Conservation (phyloP, 2,113 vertebrate genomes). For the Pteropus alecto region DNA sequence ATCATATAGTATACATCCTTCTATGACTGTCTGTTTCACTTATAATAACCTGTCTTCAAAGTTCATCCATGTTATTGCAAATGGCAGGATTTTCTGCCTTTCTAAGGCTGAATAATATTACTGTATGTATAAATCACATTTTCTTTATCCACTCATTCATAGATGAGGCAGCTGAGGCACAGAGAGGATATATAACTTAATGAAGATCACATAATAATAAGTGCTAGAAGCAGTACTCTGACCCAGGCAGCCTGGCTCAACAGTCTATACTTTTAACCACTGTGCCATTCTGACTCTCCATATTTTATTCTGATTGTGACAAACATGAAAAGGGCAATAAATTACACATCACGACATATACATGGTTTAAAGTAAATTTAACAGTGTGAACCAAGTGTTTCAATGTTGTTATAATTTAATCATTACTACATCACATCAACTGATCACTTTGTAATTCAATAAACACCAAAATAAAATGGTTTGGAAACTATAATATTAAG, state of each 20-base stretch:
- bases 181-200: background rate
- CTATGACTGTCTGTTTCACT: background rate
- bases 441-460: background rate
- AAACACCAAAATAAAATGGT: slow-evolving; percentile 15
- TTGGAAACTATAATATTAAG: background rate
- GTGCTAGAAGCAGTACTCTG: background rate
- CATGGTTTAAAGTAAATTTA: slow-evolving; percentile 13
- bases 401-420: background rate
- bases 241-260: background rate
- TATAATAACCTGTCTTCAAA: background rate
- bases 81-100: background rate
- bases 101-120: background rate
- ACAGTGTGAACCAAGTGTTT: background rate
- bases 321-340: background rate
- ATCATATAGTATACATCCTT: background rate
- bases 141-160: background rate
- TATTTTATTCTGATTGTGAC: background rate
- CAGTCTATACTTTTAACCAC: background rate
- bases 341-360: background rate
- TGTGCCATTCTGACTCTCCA: background rate
- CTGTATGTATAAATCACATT: background rate
- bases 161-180: slow-evolving; percentile 23
- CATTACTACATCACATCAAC: background rate
- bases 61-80: background rate
- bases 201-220: background rate